Conservation (phyloP, 2,797 vertebrate genomes). For the Chanos chanos region DNA sequence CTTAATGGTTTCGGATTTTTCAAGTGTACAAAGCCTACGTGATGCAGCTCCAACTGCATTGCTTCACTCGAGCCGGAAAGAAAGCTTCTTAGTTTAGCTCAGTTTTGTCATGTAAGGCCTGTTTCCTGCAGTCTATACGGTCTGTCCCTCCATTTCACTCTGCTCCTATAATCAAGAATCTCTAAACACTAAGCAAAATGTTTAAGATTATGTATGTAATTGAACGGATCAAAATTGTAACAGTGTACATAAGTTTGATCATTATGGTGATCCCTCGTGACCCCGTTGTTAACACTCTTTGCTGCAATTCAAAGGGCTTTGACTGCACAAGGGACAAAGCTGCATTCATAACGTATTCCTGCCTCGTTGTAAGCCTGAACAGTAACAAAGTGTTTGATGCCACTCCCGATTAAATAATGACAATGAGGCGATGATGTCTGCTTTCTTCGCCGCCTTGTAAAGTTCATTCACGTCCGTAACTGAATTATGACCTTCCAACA, state of each 20-base stretch:
- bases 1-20: too few relatives aligned
- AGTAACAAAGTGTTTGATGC: conserved; percentile 77
- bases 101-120: too few relatives aligned
- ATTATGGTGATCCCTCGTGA: conserved; percentile 62
- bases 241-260: conserved; percentile 65
- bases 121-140: too few relatives aligned
- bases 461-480: conserved; percentile 71
- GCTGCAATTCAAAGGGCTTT: conserved; percentile 72
- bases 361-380: conserved; percentile 65
- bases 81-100: too few relatives aligned
- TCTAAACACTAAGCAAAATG: too few relatives aligned
- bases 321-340: conserved; percentile 68
- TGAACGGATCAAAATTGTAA: conserved; percentile 16
- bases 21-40: too few relatives aligned
- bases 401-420: conserved; percentile 75
- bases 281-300: conserved; percentile 77
- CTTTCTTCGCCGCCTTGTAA: conserved; percentile 72
- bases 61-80: too few relatives aligned
- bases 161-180: too few relatives aligned
- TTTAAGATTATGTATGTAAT: not conserved
- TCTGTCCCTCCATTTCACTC: too few relatives aligned
- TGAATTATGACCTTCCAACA: conserved; percentile 64
- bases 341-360: conserved; percentile 65
- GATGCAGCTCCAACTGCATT: too few relatives aligned
- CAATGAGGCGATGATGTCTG: conserved; percentile 64